Percentiles rank a stretch among this genome's conserved stretches.
These are phyloP conservation scores for Falco concolor DNA, from an alignment of 2,797 vertebrate species.

Conservation along the genomic window DNA sequence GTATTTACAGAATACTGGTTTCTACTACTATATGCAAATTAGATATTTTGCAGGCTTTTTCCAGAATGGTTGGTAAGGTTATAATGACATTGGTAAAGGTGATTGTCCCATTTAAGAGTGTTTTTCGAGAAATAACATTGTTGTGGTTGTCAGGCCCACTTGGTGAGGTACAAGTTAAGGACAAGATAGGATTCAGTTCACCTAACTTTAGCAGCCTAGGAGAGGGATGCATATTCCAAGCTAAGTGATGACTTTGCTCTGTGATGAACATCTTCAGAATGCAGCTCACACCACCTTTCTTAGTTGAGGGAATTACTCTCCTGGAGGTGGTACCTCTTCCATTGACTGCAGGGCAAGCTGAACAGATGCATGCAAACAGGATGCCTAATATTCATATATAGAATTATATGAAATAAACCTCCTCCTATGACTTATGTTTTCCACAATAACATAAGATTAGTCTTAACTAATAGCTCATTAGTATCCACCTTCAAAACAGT, in stretches of 20 bases:
- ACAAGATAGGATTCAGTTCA: not conserved
- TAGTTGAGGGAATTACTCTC: not conserved
- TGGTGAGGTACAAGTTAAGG: not conserved
- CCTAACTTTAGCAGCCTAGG: not conserved
- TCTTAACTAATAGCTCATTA: not conserved
- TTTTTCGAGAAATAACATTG: not conserved
- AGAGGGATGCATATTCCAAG: not conserved
- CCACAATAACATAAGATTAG: not conserved
- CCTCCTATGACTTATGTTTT: not conserved
- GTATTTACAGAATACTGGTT: not conserved
- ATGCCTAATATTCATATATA: not conserved
- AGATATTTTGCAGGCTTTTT: not conserved
- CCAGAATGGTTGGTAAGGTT: not conserved
- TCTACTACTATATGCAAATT: not conserved
- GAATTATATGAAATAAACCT: not conserved
- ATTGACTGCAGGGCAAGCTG: not conserved
- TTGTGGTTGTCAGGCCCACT: not conserved
- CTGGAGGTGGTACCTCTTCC: not conserved
- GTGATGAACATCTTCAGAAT: not conserved
- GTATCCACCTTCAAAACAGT: not conserved
- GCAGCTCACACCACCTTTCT: not conserved
- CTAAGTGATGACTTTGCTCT: not conserved
- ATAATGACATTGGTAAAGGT: not conserved
- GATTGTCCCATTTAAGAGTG: not conserved
- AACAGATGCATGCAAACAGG: not conserved